Percentiles rank a stretch among this genome's conserved stretches.
Evolutionary conservation across 2,888 invertebrate genomes (phyloP).

Genomic region (Rhamphomyia laevipes): DNA sequence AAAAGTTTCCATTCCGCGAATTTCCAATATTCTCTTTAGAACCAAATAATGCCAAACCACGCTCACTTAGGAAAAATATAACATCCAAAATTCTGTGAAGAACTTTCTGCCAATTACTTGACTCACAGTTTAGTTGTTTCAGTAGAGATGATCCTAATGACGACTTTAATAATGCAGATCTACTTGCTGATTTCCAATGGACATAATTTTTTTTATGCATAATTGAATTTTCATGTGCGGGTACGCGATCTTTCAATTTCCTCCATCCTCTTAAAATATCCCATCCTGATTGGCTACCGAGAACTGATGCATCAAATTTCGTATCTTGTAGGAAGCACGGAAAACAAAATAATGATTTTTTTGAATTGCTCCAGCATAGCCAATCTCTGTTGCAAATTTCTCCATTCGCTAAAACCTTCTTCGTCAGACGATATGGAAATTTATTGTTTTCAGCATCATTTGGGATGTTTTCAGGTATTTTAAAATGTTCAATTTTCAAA

Average conservation of each 20-base stretch:
- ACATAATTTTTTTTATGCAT: not conserved
- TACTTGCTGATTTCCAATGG: not conserved
- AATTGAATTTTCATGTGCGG: not conserved
- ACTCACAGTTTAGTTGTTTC: not conserved
- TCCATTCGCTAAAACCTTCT: not conserved
- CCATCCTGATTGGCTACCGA: not conserved
- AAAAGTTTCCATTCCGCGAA: not conserved
- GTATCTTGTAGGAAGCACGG: not conserved
- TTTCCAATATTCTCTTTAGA: not conserved
- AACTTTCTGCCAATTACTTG: not conserved
- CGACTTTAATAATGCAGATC: not conserved
- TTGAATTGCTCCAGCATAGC: not conserved
- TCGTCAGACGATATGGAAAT: not conserved
- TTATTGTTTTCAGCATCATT: not conserved
- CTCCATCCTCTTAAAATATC: not conserved
- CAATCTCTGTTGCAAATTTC: not conserved
- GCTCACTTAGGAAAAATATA: not conserved
- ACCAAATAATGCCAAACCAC: not conserved
- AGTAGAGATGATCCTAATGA: not conserved
- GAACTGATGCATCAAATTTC: not conserved
- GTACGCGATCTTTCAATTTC: not conserved
- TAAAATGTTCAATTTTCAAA: not conserved
- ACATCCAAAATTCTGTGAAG: not conserved
- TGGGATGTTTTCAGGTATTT: not conserved
- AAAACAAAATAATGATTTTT: not conserved